Conservation (phyloP, 2,113 vertebrate species). For the Pagrus major region DNA sequence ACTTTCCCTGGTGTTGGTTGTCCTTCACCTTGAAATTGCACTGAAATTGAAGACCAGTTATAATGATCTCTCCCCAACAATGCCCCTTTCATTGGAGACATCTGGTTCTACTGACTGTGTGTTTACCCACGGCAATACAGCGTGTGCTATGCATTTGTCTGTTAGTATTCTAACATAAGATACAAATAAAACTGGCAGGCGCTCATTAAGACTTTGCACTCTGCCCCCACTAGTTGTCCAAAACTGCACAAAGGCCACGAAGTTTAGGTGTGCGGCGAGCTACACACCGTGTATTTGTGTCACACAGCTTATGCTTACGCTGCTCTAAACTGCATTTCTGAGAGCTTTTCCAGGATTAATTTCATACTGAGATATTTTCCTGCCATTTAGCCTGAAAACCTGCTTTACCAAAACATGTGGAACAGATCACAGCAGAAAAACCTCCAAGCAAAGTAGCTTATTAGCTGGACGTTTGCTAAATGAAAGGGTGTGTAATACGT, state of each 20-base stretch:
- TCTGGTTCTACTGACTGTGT: neutral
- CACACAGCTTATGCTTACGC: neutral
- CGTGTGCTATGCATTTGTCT: neutral
- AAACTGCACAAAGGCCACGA: neutral
- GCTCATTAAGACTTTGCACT: neutral
- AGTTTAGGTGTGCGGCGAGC: neutral
- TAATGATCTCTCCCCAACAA: neutral
- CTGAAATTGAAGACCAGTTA: neutral
- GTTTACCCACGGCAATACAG: neutral
- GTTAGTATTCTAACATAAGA: neutral
- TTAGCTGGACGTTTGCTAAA: conserved; percentile 29
- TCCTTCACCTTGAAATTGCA: neutral
- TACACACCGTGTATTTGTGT: neutral
- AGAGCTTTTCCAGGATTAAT: conserved; percentile 27
- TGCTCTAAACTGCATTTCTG: conserved; percentile 32
- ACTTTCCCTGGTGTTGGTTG: neutral
- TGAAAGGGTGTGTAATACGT: conserved; percentile 30
- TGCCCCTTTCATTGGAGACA: no score
- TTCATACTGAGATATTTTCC: neutral
- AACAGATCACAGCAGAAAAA: conserved; percentile 44
- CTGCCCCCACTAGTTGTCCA: neutral
- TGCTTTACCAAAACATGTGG: conserved; percentile 53
- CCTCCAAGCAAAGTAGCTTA: conserved; percentile 52
- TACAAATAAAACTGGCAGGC: neutral
- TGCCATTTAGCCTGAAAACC: conserved; percentile 30